Percentiles rank a stretch among this genome's conserved stretches.
Conservation (phyloP, 2,888 invertebrate species). For the Incurvaria masculella region DNA sequence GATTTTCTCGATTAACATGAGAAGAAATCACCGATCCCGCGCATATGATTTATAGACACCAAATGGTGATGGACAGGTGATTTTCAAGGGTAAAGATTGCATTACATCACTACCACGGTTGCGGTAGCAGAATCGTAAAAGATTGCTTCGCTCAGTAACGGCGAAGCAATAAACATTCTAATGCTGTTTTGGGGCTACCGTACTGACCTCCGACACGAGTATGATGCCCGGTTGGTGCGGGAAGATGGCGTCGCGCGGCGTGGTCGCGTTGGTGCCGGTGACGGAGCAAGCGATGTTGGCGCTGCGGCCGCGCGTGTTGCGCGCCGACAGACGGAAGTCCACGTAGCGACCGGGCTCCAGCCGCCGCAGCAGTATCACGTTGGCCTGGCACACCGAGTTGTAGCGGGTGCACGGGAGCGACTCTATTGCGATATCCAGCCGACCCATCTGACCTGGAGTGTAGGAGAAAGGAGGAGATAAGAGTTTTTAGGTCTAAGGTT, state of each 20-base stretch:
- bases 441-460: slow-evolving; percentile 61
- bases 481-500: no score
- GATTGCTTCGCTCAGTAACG: no score
- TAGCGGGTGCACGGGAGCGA: slow-evolving; percentile 81
- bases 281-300: slow-evolving; percentile 75
- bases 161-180: no score
- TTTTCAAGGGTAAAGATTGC: no score
- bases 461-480: no score
- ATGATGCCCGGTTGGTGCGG: slow-evolving; percentile 76
- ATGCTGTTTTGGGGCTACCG: no score
- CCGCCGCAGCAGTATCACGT: slow-evolving; percentile 73
- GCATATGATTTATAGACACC: no score
- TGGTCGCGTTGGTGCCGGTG: slow-evolving; percentile 80
- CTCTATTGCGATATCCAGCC: slow-evolving; percentile 74
- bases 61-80: no score
- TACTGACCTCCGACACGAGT: slow-evolving; percentile 68
- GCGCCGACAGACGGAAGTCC: slow-evolving; percentile 71
- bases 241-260: slow-evolving; percentile 78
- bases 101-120: no score
- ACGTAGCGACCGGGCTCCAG: slow-evolving; percentile 80
- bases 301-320: slow-evolving; percentile 75
- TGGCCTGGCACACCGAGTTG: slow-evolving; percentile 87
- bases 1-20: no score
- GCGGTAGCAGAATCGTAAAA: no score
- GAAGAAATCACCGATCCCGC: no score